Evolutionary conservation across 1,140 invertebrate genomes (phyloP).

Genomic region (Sminthurinus signatus): DNA sequence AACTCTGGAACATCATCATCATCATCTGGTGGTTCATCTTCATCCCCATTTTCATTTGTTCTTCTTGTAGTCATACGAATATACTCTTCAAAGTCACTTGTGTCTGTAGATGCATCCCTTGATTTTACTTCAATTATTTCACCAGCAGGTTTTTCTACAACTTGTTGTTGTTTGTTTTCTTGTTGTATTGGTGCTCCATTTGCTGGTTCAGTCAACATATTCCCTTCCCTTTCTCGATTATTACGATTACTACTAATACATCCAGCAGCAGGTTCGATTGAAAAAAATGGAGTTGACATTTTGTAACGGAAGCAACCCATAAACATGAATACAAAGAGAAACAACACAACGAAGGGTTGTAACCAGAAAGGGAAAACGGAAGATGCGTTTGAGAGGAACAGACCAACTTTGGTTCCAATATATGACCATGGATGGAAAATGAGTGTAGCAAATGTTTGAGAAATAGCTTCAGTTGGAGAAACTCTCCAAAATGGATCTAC

Average conservation of each 20-base stretch:
- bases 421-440: constrained; percentile 29
- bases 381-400: constrained; percentile 11
- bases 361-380: constrained; percentile 19
- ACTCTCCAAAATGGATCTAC: constrained; percentile 29
- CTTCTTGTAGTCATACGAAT: not conserved
- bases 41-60: not conserved
- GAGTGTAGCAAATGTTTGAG: constrained; percentile 11
- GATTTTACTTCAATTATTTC: not conserved
- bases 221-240: not conserved
- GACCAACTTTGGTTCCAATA: constrained; percentile 20
- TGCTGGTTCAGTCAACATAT: too few relatives aligned
- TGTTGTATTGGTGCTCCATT: not conserved
- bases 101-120: not conserved
- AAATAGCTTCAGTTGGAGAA: constrained; percentile 30
- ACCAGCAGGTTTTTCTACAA: not conserved
- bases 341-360: constrained; percentile 18
- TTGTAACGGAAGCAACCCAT: constrained; percentile 18
- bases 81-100: constrained; percentile 14
- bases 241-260: not conserved
- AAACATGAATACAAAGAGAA: constrained; percentile 26
- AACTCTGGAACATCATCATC: too few relatives aligned
- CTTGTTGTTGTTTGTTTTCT: not conserved
- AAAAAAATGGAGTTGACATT: constrained; percentile 18
- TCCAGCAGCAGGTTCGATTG: constrained; percentile 12
- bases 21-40: too few relatives aligned